These are phyloP conservation scores for Liparis tanakae DNA, from an alignment of 2,797 vertebrate species.

Conservation along the genomic window DNA sequence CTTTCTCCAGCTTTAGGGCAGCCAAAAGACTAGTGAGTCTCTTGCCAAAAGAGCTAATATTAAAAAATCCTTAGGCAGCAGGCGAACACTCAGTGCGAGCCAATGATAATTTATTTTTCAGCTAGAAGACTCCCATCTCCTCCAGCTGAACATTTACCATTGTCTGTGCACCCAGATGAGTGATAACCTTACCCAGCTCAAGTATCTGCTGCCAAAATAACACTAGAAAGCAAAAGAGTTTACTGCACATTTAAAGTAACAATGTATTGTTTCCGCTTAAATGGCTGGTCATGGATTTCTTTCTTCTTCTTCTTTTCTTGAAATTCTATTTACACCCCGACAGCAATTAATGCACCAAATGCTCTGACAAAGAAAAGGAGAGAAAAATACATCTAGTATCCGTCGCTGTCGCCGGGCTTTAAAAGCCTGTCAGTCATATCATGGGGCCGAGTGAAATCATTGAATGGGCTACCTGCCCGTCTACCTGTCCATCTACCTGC, in stretches of 20 bases:
- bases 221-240: slow-evolving; percentile 55
- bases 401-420: neutral
- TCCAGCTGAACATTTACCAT: slow-evolving; percentile 66
- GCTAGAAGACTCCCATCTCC: slow-evolving; percentile 57
- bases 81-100: slow-evolving; percentile 71
- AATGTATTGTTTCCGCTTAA: slow-evolving; percentile 32
- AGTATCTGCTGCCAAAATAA: slow-evolving; percentile 45
- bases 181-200: slow-evolving; percentile 37
- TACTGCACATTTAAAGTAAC: slow-evolving; percentile 24
- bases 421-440: neutral
- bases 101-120: slow-evolving; percentile 72
- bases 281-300: neutral
- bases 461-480: neutral
- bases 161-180: slow-evolving; percentile 60
- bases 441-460: neutral
- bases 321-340: neutral
- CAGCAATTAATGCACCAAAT: neutral
- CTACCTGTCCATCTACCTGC: neutral
- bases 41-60: slow-evolving; percentile 75
- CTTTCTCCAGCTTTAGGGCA: slow-evolving; percentile 66
- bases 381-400: neutral
- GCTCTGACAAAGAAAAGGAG: neutral
- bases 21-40: slow-evolving; percentile 68
- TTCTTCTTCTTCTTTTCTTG: neutral
- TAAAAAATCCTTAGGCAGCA: slow-evolving; percentile 77